Base-by-base conservation (phyloP, 2,888 invertebrate species). In the Ypsolopha sequella region DNA sequence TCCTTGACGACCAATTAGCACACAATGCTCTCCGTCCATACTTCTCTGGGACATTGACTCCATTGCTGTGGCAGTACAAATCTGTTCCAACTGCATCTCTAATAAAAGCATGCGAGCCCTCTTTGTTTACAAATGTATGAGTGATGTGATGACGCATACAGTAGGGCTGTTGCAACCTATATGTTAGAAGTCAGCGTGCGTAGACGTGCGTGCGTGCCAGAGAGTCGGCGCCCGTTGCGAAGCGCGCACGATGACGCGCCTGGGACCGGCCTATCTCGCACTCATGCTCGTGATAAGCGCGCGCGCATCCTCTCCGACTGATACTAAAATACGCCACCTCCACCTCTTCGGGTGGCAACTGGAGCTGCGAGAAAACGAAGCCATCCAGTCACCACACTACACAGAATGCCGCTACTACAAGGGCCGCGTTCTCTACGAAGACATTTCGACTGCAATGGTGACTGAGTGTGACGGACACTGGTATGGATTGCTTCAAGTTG, bases 401-500 rank as follows among this genome's bases (percentile, higher is more conserved):
- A 64, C 76, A 56, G 76, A 82, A 61, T 85, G 85, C 58, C 69
- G 73, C 59, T 86, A 84, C 60, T 85, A 84, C 63, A 76, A 64
- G 53, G 85, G 86, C 8, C 69, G 65, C 24, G 75, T 86, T n/a
- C 58, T 73, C 38, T 68, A 75, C 52, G 80, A 81, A 51, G 65
- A 69, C 10, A 62, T 65, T 6, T 89, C 89, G 0, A 63, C 80
- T 7, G 89, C 79, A 2, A 82, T 88, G 1, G 73, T 89, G 51
- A 89, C 89, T 1, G 81, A 89, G 49, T 89, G 89, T 59, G 76
- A 68, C 0, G 81, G 80, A 9, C 84, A 85, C 58, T 70, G 89
- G 54, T 89, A 88, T 54, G 89, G 89, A 6, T 61, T 89, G 57
- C 71, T 89, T 46, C 76, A 80, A 55, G 75, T 88, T 2, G 75